These are phyloP conservation scores for Eupithecia abbreviata DNA, from an alignment of 2,888 invertebrate species.

Conservation along the genomic window DNA sequence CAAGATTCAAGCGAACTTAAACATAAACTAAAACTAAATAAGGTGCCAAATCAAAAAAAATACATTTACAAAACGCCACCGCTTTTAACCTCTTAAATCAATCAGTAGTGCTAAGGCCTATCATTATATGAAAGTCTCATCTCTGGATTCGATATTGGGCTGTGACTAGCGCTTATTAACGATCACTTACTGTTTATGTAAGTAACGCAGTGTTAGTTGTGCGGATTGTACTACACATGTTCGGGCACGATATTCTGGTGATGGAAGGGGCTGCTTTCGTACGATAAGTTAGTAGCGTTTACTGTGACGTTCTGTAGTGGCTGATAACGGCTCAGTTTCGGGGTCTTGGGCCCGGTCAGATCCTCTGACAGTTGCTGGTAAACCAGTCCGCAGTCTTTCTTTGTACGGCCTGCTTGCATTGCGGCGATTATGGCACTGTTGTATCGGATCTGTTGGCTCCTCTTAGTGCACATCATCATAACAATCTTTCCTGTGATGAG, in stretches of 20 bases:
- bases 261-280: slow-evolving; percentile 86
- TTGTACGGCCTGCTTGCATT: slow-evolving; percentile 82
- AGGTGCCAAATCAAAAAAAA: slow-evolving; percentile 36
- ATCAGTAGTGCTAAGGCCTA: slow-evolving; percentile 42
- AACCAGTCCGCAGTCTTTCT: slow-evolving; percentile 89
- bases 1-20: slow-evolving; percentile 30
- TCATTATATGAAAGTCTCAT: slow-evolving; percentile 29
- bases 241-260: slow-evolving; percentile 86
- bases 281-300: slow-evolving; percentile 79
- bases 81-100: slow-evolving; percentile 18
- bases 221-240: slow-evolving; percentile 78
- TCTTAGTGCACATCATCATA: slow-evolving; percentile 68
- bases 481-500: slow-evolving; percentile 81
- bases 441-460: slow-evolving; percentile 72
- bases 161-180: slow-evolving; percentile 79
- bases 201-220: slow-evolving; percentile 76
- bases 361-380: slow-evolving; percentile 92
- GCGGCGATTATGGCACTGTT: slow-evolving; percentile 82
- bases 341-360: slow-evolving; percentile 86
- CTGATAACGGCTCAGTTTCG: slow-evolving; percentile 86
- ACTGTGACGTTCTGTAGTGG: slow-evolving; percentile 81
- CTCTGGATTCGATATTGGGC: slow-evolving; percentile 42
- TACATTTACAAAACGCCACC: slow-evolving; percentile 35
- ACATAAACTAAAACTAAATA: slow-evolving; percentile 31
- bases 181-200: slow-evolving; percentile 79